Percentiles rank a stretch among this genome's conserved stretches.
These are phyloP conservation scores for Sycobia sp. DNA, from an alignment of 1,140 invertebrate genomes.

Conservation along the genomic window DNA sequence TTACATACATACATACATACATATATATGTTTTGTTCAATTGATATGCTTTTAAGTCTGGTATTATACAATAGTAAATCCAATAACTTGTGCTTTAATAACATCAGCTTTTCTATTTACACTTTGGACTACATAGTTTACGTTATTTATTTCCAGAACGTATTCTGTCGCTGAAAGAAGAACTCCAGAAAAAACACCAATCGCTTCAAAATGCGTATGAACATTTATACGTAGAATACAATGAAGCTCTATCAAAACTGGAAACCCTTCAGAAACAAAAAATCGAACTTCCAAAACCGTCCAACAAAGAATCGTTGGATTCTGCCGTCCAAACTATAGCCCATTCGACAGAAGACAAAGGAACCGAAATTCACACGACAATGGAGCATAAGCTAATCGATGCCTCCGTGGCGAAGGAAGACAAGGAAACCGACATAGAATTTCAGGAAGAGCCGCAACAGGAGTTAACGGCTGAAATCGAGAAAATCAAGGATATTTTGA, in stretches of 20 bases:
- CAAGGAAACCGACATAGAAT: not conserved
- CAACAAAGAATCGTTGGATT: constrained; percentile 4
- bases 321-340: constrained; percentile 3
- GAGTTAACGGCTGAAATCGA: not conserved
- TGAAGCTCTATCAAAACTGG: constrained; percentile 44
- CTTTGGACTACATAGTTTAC: no score
- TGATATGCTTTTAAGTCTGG: no score
- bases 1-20: no score
- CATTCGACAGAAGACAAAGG: not conserved
- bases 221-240: constrained; percentile 55
- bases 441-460: not conserved
- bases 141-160: constrained; percentile 58
- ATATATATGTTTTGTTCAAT: not conserved
- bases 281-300: not conserved
- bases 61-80: no score
- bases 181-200: constrained; percentile 64
- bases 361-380: not conserved
- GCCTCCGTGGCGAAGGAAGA: not conserved
- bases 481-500: constrained; percentile 51
- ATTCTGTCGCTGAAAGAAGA: constrained; percentile 68
- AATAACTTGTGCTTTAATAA: not conserved
- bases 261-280: constrained; percentile 23
- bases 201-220: constrained; percentile 55
- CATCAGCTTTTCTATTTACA: not conserved
- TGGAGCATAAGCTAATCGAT: constrained; percentile 9